Base-by-base conservation (phyloP, 2,888 invertebrate genomes). In the Drosophila greeni region DNA sequence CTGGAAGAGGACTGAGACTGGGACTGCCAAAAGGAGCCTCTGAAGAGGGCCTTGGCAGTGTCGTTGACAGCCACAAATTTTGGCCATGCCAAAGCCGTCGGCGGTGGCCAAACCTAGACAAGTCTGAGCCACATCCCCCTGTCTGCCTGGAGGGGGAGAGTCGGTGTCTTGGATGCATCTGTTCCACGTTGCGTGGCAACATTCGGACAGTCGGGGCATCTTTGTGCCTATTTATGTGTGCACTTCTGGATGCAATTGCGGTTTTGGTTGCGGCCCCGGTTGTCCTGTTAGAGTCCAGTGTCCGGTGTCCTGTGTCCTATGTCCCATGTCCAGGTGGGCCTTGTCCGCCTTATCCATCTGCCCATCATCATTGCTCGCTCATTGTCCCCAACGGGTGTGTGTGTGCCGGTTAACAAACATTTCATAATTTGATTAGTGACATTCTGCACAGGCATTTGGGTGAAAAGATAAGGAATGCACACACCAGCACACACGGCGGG, bases 391-490 rank as follows among this genome's bases (percentile, higher is more conserved):
- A 9, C 26, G 29, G 39, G 54, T 48, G 16, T 60, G 40, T 24
- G 39, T 20, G 20, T 23, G 61, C 57, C 47, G 67, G 75, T 73
- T 77, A 70, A 61, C 72, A 73, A 64, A 71, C 64, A 66, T 82
- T 72, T 73, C 68, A 73, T 79, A 77, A 80, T 80, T 80, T 82
- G 80, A 80, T 80, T 80, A 80, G 82, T 75, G 72, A 61, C 75
- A 77, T 72, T 80, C 64, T 79, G 75, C 75, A 73, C 47, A 77
- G 66, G 77, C 82, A 82, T 80, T 80, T 82, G 70, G 65, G 65
- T 57, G 80, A 72, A 80, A 80, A 80, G 80, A 80, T 80, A 80
- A 82, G 72, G 69, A 67, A 61, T 59, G 54, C 60, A 66, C 51
- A 51, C 42, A 48, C 61, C 56, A 61, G 53, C 39, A 53, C 48